Base-by-base conservation (phyloP, 2,888 invertebrate species). In the Hypsopygia costalis region DNA sequence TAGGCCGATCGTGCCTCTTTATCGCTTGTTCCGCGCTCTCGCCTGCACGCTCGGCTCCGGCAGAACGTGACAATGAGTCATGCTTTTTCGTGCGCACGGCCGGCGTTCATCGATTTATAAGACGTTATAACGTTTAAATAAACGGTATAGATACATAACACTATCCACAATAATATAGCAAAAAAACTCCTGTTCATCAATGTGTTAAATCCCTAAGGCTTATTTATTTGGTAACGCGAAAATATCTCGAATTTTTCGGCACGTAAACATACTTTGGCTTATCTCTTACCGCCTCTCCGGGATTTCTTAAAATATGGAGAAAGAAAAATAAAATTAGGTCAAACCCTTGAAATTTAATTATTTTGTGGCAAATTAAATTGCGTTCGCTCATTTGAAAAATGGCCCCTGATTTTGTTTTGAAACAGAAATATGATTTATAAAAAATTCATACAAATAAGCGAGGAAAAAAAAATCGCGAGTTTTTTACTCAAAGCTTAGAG, bases 341-440 rank as follows among this genome's bases (percentile, higher is more conserved):
- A 41, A 29, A 12, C 33, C 38, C 41, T 44, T 40, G 40, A 44
- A 49, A 49, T 46, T 42, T 42, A 49, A 49, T 49, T 49, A 49
- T 37, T 44, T 46, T 36, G 34, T 32, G 40, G 44, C 36, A 49
- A 46, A 49, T 49, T 42, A 34, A 41, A 49, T 49, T 46, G 43
- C 37, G 38, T 44, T 28, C 40, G 34, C 31, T 37, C 38, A 37
- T 45, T 42, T 37, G 29, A 29, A 29, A 36, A 20, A 11, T 22
- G 29, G 36, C n/a, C 20, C 9, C 32, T 8, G 20, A 36, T 29
- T 36, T 6, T 25, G 6, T 25, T 25, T 25, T 25, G 25, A 25
- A 25, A 7, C 25, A 7, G 25, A 6, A 25, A 25, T 8, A 25
- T 25, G n/a, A 25, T 8, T 25, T 35, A 9, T 20, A 10, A 11